A percentile compares a stretch with the other conserved stretches of the same genome.
These are phyloP conservation scores for Luehdorfia chinensis DNA, from an alignment of 1,140 invertebrate genomes.

Conservation along the genomic window DNA sequence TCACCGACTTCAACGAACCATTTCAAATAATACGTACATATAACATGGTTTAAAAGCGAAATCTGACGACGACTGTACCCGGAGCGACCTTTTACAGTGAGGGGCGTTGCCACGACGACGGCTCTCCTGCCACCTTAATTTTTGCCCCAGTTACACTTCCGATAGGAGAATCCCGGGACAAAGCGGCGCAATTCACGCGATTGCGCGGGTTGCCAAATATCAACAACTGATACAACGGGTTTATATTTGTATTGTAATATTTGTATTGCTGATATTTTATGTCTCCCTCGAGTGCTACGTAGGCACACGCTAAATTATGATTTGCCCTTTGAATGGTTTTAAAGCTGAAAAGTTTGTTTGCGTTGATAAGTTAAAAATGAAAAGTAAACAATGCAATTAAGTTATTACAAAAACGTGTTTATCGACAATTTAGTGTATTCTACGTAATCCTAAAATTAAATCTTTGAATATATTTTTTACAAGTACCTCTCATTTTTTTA, in stretches of 20 bases:
- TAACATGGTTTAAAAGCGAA: neutral
- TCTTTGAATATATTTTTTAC: too few relatives aligned
- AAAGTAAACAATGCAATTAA: neutral
- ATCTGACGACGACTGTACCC: conserved; percentile 23
- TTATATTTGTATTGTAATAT: conserved; percentile 3
- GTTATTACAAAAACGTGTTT: too few relatives aligned
- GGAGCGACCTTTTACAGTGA: conserved; percentile 24
- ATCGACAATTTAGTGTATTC: too few relatives aligned
- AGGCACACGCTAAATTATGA: too few relatives aligned
- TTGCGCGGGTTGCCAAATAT: conserved; percentile 12
- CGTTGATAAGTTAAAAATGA: neutral
- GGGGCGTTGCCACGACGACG: conserved; percentile 39
- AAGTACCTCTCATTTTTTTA: too few relatives aligned
- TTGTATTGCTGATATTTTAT: conserved; percentile 1
- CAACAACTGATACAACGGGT: neutral
- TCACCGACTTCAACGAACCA: conserved; percentile 1
- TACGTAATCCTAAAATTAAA: too few relatives aligned
- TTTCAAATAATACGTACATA: conserved; percentile 13
- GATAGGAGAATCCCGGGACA: neutral
- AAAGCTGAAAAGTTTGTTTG: neutral
- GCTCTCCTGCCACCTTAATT: conserved; percentile 17
- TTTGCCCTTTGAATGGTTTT: too few relatives aligned
- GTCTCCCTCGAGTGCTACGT: neutral
- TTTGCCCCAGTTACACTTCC: conserved; percentile 20
- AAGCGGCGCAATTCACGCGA: conserved; percentile 4